Evolutionary conservation across 2,888 invertebrate genomes (phyloP).

Genomic region (Amphipyra berbera): DNA sequence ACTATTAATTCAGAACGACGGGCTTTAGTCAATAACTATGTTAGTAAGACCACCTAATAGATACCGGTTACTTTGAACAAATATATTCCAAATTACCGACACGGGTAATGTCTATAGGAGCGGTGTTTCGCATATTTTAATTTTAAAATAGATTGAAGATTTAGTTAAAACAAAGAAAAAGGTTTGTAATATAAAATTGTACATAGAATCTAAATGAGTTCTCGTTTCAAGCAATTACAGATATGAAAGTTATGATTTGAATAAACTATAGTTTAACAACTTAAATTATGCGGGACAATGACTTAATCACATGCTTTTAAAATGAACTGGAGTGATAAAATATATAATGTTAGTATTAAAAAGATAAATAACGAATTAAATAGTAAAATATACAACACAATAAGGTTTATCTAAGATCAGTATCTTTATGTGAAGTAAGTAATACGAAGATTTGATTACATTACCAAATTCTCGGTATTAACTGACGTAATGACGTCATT

Average conservation of each 20-base stretch:
- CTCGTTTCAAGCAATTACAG: constrained; percentile 12
- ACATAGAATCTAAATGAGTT: constrained; percentile 30
- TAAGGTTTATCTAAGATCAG: constrained; percentile 26
- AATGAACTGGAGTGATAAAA: constrained; percentile 10
- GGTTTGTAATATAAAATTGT: constrained; percentile 20
- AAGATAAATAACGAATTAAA: constrained; percentile 28
- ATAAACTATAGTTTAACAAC: constrained; percentile 19
- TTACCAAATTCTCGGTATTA: constrained; percentile 45
- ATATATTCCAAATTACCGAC: constrained; percentile 15
- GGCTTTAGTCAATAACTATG: constrained; percentile 27
- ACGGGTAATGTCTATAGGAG: constrained; percentile 20
- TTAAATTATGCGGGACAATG: constrained; percentile 9
- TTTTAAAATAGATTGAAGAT: constrained; percentile 15
- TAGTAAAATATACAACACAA: constrained; percentile 25
- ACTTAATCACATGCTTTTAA: constrained; percentile 21
- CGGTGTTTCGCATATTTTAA: constrained; percentile 39
- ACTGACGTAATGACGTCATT: constrained; percentile 31
- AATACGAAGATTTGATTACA: constrained; percentile 50
- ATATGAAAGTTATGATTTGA: constrained; percentile 6
- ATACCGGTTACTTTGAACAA: constrained; percentile 17
- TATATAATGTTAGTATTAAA: constrained; percentile 8
- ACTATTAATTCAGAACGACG: constrained; percentile 45
- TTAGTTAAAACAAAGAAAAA: constrained; percentile 5
- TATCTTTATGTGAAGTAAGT: constrained; percentile 46
- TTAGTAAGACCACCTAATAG: constrained; percentile 51